These are phyloP conservation scores for Helicoverpa assulta DNA, from an alignment of 2,888 invertebrate species.

Conservation along the genomic window DNA sequence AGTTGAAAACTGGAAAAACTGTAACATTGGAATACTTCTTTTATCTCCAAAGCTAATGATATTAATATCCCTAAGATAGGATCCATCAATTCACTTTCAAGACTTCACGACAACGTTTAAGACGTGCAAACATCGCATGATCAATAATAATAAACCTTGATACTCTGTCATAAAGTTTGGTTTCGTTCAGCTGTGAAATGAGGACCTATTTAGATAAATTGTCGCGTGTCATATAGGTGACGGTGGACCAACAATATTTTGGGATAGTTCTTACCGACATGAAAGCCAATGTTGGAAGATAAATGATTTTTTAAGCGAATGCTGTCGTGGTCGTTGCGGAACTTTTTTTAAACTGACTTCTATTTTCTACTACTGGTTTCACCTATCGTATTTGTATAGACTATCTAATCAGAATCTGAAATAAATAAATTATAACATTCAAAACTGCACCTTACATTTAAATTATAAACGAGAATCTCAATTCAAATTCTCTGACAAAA, in stretches of 20 bases:
- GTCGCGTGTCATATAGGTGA: constrained; percentile 10
- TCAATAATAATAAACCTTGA: not conserved
- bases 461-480: constrained; percentile 8
- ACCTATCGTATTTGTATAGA: not conserved
- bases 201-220: constrained; percentile 11
- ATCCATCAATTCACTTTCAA: not conserved
- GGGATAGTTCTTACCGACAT: not conserved
- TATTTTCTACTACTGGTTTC: not conserved
- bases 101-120: not conserved
- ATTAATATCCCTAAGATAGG: constrained; percentile 1
- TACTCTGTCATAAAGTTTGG: not conserved
- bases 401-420: too few relatives aligned
- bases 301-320: not conserved
- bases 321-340: not conserved
- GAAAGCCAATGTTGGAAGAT: not conserved
- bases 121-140: constrained; percentile 7
- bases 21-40: not conserved
- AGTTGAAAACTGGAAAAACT: not conserved
- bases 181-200: not conserved
- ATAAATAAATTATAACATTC: not conserved
- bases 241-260: constrained; percentile 20
- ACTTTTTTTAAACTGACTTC: not conserved
- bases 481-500: constrained; percentile 11
- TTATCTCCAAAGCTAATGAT: not conserved
- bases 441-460: not conserved